phyloP scores from a whole-genome alignment of 2,113 vertebrate species.

The Pseudorectes ferrugineus region DNA sequence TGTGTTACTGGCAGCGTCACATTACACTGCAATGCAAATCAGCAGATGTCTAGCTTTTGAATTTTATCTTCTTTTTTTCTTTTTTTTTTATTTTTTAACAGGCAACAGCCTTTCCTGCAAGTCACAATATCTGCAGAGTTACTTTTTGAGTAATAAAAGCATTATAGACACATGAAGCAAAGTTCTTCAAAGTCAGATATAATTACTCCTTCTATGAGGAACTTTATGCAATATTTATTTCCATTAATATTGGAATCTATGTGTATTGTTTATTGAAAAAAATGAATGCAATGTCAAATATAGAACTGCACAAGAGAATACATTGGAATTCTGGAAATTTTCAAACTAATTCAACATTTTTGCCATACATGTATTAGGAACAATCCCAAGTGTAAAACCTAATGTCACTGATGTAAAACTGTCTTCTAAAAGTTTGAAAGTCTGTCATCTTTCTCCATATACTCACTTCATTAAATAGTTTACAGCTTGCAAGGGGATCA shows the following conservation, averaged over 20 bases:
- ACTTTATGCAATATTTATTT: conserved; percentile 61
- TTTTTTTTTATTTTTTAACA: background rate
- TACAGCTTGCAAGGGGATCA: conserved; percentile 79
- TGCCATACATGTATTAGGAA: conserved; percentile 69
- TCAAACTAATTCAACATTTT: conserved; percentile 72
- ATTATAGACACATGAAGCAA: conserved; percentile 1
- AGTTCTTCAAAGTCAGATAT: conserved; percentile 22
- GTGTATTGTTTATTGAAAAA: conserved; percentile 67
- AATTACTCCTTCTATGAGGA: background rate
- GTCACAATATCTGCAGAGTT: background rate
- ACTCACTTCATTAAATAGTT: conserved; percentile 82
- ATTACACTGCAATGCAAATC: background rate
- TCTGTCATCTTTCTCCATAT: conserved; percentile 81
- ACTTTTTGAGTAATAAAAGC: conserved; percentile 3
- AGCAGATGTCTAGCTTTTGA: conserved; percentile 11
- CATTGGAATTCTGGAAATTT: conserved; percentile 72
- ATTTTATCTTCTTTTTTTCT: background rate
- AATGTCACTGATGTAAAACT: conserved; percentile 74
- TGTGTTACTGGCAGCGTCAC: background rate
- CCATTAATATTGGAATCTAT: conserved; percentile 49
- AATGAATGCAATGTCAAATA: conserved; percentile 68
- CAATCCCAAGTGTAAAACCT: conserved; percentile 64
- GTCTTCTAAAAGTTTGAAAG: conserved; percentile 71
- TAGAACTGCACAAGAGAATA: conserved; percentile 48
- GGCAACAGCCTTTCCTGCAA: background rate